Evolutionary conservation across 2,113 vertebrate genomes (phyloP).

Genomic region (Globicephala melas): DNA sequence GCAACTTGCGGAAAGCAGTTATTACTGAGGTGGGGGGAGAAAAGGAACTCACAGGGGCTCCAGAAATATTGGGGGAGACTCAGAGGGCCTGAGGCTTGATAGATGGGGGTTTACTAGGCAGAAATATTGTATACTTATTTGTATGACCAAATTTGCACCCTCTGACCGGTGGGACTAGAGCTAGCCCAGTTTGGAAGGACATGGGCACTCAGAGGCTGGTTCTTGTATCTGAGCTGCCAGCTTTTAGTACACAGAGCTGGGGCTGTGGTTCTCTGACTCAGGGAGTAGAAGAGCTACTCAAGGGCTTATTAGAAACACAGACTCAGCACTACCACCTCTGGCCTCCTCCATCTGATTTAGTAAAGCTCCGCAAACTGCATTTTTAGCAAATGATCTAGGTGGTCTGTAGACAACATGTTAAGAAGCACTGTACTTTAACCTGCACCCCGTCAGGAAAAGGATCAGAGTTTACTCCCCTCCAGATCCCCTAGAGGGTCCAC

Average conservation of each 20-base stretch:
- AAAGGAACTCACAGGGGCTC: neutral
- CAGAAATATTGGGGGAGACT: neutral
- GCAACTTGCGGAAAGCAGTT: neutral
- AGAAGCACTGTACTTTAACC: neutral
- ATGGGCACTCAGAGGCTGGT: neutral
- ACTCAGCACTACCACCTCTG: neutral
- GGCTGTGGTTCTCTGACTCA: neutral
- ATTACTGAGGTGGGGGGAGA: neutral
- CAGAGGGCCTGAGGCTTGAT: neutral
- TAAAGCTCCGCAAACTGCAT: neutral
- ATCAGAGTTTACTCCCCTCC: neutral
- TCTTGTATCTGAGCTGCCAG: neutral
- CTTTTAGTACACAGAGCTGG: neutral
- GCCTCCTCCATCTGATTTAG: neutral
- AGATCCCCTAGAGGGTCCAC: neutral
- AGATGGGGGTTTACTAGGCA: neutral
- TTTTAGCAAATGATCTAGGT: neutral
- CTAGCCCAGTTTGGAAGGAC: neutral
- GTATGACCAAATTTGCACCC: neutral
- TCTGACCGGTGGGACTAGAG: too few species aligned
- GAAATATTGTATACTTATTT: neutral
- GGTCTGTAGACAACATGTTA: neutral
- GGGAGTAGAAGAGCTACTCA: neutral
- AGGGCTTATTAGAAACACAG: neutral
- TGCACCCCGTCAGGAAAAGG: neutral